Evolutionary conservation across 1,140 invertebrate species (phyloP), one percentile per base, ranked within the genome.

Genomic region (Scylla paramamosain): DNA sequence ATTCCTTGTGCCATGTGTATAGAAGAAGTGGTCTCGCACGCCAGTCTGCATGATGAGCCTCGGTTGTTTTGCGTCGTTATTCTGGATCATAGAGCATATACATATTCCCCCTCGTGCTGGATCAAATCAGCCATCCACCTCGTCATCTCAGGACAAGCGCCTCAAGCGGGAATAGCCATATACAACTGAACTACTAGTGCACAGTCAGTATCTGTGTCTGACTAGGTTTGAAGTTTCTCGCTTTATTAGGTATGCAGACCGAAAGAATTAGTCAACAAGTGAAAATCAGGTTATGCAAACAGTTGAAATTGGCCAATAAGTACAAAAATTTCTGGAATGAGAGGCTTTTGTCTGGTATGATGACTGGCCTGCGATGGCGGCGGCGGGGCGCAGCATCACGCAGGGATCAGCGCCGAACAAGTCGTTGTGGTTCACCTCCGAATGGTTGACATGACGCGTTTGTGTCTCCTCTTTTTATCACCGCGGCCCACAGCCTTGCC

Each of bases 381-480:
- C 25, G 8, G 67, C 25, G 25, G 20, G 67, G 67, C 67, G n/a
- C 67, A 77, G 67, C 67, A 77, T 77, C 67, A 77, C 67, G 67
- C 67, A n/a, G 67, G n/a, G 67, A 77, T 77, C 67, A 77, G 20
- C 67, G 67, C 67, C 25, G 67, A 77, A 93, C 77, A 93, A 20
- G 86, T 93, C 29, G 39, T 29, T 93, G 92, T 28, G 83, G 92
- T 48, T 93, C 45, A 45, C 92, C 39, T 39, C 31, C 39, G 29
- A 25, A 16, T 45, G 83, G 92, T 93, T 59, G 83, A 93, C 92
- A 93, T 29, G 92, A 93, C 82, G 32, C 32, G 31, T 93, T 48
- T 86, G 32, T 29, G 82, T 93, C 46, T 93, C 45, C 45, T 28
- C 31, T 86, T 86, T 93, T 93, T 48, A 86, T 93, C 91, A 87